phyloP scores from a whole-genome alignment of 2,113 vertebrate genomes.

The Cynoglossus semilaevis region DNA sequence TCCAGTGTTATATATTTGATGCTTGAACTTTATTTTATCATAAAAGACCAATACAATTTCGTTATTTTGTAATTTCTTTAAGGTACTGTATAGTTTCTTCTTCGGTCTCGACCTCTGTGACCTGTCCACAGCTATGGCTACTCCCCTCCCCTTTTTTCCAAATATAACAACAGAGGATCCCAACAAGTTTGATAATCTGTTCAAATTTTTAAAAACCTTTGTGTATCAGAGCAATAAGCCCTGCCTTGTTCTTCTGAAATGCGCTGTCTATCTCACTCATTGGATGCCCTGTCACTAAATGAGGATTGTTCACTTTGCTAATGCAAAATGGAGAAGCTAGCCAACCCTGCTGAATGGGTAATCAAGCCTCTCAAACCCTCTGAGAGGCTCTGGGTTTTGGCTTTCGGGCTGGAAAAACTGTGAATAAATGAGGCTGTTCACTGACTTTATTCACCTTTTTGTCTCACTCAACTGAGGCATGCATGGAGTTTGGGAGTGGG shows the following conservation, averaged over 20 bases:
- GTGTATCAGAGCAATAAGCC: neutral
- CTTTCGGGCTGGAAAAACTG: neutral
- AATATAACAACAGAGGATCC: too few relatives aligned
- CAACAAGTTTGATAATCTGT: neutral
- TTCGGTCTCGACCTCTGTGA: too few relatives aligned
- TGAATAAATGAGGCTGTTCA: neutral
- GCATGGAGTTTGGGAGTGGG: neutral
- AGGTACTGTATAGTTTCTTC: too few relatives aligned
- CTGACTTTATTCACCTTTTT: neutral
- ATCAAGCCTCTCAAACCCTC: neutral
- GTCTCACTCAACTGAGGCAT: neutral
- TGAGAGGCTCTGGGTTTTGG: conserved; percentile 3
- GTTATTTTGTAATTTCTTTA: too few relatives aligned
- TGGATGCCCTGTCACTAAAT: neutral
- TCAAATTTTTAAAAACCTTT: neutral
- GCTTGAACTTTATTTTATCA: too few relatives aligned
- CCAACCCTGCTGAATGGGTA: neutral
- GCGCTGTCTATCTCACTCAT: neutral
- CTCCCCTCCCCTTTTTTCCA: neutral
- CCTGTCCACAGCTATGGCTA: too few relatives aligned
- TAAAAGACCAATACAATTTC: too few relatives aligned
- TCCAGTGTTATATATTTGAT: too few relatives aligned
- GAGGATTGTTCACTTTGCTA: neutral
- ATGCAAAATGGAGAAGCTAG: neutral
- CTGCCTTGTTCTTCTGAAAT: neutral